Evolutionary conservation across 2,797 vertebrate genomes (phyloP).

Genomic region (Sebastes matsubarae): DNA sequence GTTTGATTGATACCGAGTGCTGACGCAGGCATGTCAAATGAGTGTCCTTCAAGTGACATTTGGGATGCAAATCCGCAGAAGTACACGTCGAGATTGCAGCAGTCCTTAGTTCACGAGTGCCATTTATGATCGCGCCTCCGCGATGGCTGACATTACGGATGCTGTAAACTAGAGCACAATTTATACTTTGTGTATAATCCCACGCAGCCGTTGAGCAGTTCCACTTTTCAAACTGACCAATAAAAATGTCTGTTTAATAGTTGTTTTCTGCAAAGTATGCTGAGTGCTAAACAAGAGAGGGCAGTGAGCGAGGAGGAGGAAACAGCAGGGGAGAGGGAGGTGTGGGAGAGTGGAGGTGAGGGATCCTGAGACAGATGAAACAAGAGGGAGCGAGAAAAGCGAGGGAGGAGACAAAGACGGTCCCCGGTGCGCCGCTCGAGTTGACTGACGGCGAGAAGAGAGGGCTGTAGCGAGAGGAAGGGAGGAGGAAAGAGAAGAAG

Average conservation of each 20-base stretch:
- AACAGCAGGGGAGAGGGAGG: conserved; percentile 55
- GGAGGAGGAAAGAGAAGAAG: conserved; percentile 61
- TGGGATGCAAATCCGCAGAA: conserved; percentile 48
- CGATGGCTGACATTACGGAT: conserved; percentile 43
- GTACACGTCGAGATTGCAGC: conserved; percentile 28
- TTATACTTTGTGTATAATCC: conserved; percentile 61
- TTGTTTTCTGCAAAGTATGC: conserved; percentile 58
- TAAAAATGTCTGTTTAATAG: conserved; percentile 67
- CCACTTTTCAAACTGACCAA: conserved; percentile 64
- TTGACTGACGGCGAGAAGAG: conserved; percentile 69
- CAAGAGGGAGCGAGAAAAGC: conserved; percentile 42
- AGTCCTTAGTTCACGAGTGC: conserved; percentile 39
- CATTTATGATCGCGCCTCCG: conserved; percentile 47
- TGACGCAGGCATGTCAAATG: conserved; percentile 40
- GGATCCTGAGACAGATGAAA: conserved; percentile 65
- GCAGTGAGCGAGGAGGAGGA: conserved; percentile 28
- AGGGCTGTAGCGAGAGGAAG: conserved; percentile 40
- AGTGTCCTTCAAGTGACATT: conserved; percentile 63
- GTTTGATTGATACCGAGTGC: conserved; percentile 54
- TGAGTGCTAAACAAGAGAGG: conserved; percentile 39
- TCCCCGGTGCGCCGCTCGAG: conserved; percentile 50
- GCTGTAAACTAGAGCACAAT: conserved; percentile 57
- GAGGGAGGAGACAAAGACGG: conserved; percentile 61
- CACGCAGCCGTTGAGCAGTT: conserved; percentile 32
- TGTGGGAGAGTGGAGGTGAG: conserved; percentile 61